Percentiles rank a stretch among this genome's conserved stretches.
Conservation (phyloP, 2,888 invertebrate species). For the Leptinotarsa juncta region DNA sequence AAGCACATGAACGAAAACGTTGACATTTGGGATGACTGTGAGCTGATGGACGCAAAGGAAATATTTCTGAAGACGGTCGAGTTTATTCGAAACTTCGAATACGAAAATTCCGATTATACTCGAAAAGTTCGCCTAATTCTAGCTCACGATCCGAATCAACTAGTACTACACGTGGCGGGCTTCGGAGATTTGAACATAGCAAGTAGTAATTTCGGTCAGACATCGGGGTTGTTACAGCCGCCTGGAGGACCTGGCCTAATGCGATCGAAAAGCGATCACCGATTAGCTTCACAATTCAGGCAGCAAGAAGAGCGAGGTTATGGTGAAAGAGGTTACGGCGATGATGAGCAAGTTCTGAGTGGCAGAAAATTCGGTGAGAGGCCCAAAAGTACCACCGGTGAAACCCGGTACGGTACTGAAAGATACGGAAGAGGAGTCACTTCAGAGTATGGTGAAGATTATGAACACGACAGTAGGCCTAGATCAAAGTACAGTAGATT, state of each 20-base stretch:
- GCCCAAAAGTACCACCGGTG: slow-evolving; percentile 56
- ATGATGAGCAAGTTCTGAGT: slow-evolving; percentile 75
- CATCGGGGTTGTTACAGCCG: slow-evolving; percentile 69
- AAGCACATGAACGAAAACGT: slow-evolving; percentile 88
- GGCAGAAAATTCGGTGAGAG: slow-evolving; percentile 85
- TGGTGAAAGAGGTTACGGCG: slow-evolving; percentile 70
- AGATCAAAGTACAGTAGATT: slow-evolving; percentile 75
- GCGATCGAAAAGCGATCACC: slow-evolving; percentile 93
- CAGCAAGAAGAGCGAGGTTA: slow-evolving; percentile 76
- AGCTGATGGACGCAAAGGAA: slow-evolving; percentile 94
- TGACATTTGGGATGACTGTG: slow-evolving; percentile 92
- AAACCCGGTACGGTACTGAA: slow-evolving; percentile 56
- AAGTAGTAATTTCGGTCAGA: slow-evolving; percentile 66
- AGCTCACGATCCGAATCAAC: slow-evolving; percentile 92
- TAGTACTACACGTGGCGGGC: slow-evolving; percentile 87
- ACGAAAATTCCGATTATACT: slow-evolving; percentile 90
- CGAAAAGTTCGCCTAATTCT: slow-evolving; percentile 87
- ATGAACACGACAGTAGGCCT: slow-evolving; percentile 73
- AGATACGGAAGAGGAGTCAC: slow-evolving; percentile 66
- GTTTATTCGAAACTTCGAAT: slow-evolving; percentile 93
- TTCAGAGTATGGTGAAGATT: slow-evolving; percentile 75
- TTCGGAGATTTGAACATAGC: slow-evolving; percentile 91
- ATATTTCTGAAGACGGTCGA: slow-evolving; percentile 96
- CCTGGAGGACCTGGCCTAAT: slow-evolving; percentile 82
- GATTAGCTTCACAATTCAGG: slow-evolving; percentile 88